Percentiles rank a stretch among this genome's conserved stretches.
phyloP scores from a whole-genome alignment of 2,797 vertebrate genomes.

The Muscicapa comitata region DNA sequence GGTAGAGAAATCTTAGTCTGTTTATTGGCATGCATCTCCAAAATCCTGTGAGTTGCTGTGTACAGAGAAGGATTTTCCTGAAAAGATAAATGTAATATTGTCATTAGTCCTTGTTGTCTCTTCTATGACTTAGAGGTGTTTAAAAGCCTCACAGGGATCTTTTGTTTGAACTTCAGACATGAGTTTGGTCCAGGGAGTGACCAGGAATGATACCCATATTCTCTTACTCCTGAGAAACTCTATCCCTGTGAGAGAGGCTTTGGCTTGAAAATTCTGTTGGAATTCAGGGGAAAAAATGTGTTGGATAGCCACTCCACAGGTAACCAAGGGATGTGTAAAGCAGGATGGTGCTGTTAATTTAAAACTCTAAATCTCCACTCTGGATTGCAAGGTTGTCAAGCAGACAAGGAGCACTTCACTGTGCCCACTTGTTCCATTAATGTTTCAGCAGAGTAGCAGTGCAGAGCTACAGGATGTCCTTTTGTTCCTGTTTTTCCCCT shows the following conservation, averaged over 20 bases:
- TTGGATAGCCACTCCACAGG: neutral
- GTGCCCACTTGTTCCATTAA: neutral
- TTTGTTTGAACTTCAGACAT: conserved; percentile 68
- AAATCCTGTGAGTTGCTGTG: neutral
- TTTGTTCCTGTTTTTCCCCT: neutral
- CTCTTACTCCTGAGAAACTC: conserved; percentile 64
- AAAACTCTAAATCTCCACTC: neutral
- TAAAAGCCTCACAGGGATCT: conserved; percentile 54
- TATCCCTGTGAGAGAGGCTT: conserved; percentile 71
- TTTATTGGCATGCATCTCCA: neutral
- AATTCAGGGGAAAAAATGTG: neutral
- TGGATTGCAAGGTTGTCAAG: neutral
- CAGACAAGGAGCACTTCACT: neutral
- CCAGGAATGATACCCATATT: neutral
- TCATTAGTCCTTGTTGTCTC: conserved; percentile 70
- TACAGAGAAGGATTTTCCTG: conserved; percentile 7
- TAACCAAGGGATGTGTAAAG: neutral
- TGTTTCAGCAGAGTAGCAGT: neutral
- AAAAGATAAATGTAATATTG: conserved; percentile 61
- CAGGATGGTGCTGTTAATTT: neutral
- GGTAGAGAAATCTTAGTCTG: neutral
- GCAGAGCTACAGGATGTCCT: neutral
- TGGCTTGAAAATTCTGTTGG: neutral
- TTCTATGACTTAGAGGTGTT: neutral
- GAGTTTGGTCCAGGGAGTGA: conserved; percentile 3